Base-by-base conservation (phyloP, 2,113 vertebrate species). In the Phaethornis superciliosus region DNA sequence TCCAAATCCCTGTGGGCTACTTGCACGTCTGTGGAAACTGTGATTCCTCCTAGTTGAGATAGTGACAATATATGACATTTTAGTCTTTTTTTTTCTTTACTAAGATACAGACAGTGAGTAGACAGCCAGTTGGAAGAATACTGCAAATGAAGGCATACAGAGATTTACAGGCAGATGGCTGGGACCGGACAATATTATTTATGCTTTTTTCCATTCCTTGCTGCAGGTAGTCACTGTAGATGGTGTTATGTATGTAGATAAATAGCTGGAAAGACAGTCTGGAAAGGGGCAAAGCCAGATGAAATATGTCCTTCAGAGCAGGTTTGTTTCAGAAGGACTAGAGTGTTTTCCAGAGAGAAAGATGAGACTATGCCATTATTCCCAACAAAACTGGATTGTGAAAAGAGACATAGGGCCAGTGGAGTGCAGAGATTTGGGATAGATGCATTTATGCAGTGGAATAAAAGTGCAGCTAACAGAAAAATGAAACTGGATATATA, bases 341-440 rank as follows among this genome's bases (percentile, higher is more conserved):
- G 40, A 27, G 14, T 32, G 2, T 58, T 7, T 71, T 90, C 46
- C 44, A 30, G 44, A 75, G 37, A 60, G 49, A 47, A 33, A 78
- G 27, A 21, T n/a, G 10, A n/a, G 20, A 55, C n/a, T 0, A 0
- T 1, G 0, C 15, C 37, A 60, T 49, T 5, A 6, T 67, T 84
- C 28, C 28, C 14, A 84, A 51, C 14, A 84, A 55, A 77, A 83
- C 23, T 18, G 33, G 40, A 14, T 22, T 59, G 20, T 32, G 10
- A 37, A 81, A 12, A 35, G 22, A 62, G 26, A 47, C 5, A 1
- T 1, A 32, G 12, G 44, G 46, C 11, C 18, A 72, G 0, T 10
- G 54, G 26, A 71, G 27, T 33, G 40, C 71, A 37, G 52, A 78
- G 44, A 12, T 64, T 49, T 51, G 35, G n/a, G 7, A 33, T 88